phyloP scores from a whole-genome alignment of 2,113 vertebrate species.

The Megalops atlanticus region DNA sequence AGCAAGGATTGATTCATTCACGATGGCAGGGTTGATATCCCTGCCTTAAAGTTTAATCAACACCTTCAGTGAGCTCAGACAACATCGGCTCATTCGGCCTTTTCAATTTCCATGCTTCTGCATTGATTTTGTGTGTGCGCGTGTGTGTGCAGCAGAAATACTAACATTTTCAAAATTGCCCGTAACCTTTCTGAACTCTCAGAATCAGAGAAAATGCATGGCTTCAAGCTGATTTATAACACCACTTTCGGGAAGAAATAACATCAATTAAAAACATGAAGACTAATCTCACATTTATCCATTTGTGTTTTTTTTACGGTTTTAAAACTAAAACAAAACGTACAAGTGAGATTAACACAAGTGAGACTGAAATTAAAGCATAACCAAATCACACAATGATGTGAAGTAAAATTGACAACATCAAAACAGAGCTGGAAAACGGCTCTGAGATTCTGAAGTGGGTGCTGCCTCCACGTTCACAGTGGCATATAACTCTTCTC shows the following conservation, averaged over 20 bases:
- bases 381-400: no score
- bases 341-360: background rate
- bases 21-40: slow-evolving; percentile 38
- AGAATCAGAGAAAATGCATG: background rate
- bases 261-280: slow-evolving; percentile 20
- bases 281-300: background rate
- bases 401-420: background rate
- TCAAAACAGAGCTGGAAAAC: background rate
- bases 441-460: background rate
- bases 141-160: background rate
- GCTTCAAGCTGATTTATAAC: background rate
- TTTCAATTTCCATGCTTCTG: slow-evolving; percentile 30
- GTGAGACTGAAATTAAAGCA: background rate
- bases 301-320: background rate
- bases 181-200: slow-evolving; percentile 20
- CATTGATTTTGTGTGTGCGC: slow-evolving; percentile 17
- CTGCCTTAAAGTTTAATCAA: slow-evolving; percentile 50
- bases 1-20: slow-evolving; percentile 47
- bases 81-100: slow-evolving; percentile 7
- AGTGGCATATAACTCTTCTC: background rate
- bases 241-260: background rate
- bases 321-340: background rate
- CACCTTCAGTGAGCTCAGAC: slow-evolving; percentile 33
- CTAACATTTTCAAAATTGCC: slow-evolving; percentile 12
- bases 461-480: background rate